Base-by-base conservation (phyloP, 2,797 vertebrate species). In the Microctenopoma stevenorrisi region DNA sequence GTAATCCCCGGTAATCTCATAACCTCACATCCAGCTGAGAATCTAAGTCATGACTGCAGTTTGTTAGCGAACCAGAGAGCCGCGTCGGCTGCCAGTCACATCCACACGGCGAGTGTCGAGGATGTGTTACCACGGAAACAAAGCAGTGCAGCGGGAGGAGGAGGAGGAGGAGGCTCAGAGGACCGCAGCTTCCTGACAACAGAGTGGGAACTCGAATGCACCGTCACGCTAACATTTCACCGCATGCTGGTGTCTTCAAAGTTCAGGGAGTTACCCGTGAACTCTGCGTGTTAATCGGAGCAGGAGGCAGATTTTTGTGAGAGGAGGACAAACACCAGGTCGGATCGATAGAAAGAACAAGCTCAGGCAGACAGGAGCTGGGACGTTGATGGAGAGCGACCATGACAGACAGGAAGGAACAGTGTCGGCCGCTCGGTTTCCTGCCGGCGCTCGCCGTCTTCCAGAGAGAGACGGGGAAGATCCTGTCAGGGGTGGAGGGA, bases 61-160 rank as follows among this genome's bases (percentile, higher is more conserved):
- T 58, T 33, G 57, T 48, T 30, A 38, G 18, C 8, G 22, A 37
- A 60, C 48, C 37, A 42, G 22, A 51, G 54, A 64, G 28, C 16
- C 46, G 47, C 4, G 40, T 61, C 55, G 7, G 48, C 72, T 53
- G 12, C 53, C 77, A 63, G 60, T 73, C 79, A 55, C 63, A 64
- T 65, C 64, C 46, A 26, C 50, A 52, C 35, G 49, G 57, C 4
- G 1, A 67, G 53, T 44, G 61, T 72, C 38, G 4, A 22, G 75
- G 60, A 76, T 63, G 75, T 57, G 85, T 85, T 81, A 73, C 76
- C 78, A 81, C 18, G 73, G 83, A 83, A 83, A 87, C 83, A 79
- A 84, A 82, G 76, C 51, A 46, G 72, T n/a, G 64, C 43, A 60
- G 43, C 55, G 40, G 53, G 55, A 68, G 50, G 60, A 28, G 43